Conservation (phyloP, 2,888 invertebrate species). For the Tanytarsus gracilentus region DNA sequence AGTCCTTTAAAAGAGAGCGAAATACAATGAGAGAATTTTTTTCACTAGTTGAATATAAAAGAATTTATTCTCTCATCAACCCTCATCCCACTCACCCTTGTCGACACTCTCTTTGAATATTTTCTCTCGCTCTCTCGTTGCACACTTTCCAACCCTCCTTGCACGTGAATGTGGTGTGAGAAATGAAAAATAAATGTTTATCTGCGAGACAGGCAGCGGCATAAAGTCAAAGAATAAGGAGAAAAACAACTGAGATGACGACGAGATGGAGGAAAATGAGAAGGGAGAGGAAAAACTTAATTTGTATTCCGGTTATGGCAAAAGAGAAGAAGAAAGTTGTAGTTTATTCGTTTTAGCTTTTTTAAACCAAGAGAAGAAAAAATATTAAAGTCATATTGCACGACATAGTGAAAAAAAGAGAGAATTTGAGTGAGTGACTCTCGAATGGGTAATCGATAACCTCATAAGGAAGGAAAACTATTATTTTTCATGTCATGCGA, state of each 20-base stretch:
- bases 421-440: neutral
- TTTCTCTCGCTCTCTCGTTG: neutral
- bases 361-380: neutral
- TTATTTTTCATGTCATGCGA: no score
- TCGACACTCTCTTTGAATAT: neutral
- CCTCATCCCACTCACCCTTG: constrained; percentile 10
- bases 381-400: constrained; percentile 2
- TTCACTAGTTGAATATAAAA: neutral
- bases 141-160: neutral
- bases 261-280: neutral
- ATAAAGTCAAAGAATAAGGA: neutral
- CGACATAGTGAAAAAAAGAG: neutral
- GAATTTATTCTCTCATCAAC: neutral
- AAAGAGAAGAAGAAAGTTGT: constrained; percentile 7
- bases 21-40: neutral
- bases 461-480: neutral
- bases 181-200: constrained; percentile 6
- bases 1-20: neutral
- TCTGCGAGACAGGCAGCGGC: neutral
- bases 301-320: constrained; percentile 12
- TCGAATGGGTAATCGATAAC: constrained; percentile 8
- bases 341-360: neutral
- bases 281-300: neutral
- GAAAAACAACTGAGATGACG: neutral
- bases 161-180: neutral